These are phyloP conservation scores for Mesoligia furuncula DNA, from an alignment of 2,888 invertebrate species.

Conservation along the genomic window DNA sequence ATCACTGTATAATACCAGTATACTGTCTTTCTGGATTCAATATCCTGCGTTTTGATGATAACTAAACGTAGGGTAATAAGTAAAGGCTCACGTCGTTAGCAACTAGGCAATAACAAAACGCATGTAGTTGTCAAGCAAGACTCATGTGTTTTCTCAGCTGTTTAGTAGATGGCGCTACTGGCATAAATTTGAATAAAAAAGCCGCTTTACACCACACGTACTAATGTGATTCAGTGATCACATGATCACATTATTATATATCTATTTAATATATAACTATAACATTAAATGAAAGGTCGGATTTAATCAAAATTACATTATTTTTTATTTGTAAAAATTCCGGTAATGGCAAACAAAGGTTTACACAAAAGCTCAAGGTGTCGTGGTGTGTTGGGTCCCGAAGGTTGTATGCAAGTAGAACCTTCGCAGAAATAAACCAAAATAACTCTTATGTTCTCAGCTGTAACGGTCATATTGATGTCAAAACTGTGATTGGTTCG, in stretches of 20 bases:
- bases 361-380: conserved; percentile 32
- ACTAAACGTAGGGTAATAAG: not conserved
- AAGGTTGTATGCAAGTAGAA: conserved; percentile 58
- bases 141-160: not conserved
- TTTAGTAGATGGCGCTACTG: conserved; percentile 48
- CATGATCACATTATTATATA: too few species aligned
- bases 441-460: conserved; percentile 37
- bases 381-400: conserved; percentile 16
- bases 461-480: conserved; percentile 8
- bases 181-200: conserved; percentile 6
- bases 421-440: conserved; percentile 43
- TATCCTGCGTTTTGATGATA: too few species aligned
- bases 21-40: not conserved
- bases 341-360: conserved; percentile 1
- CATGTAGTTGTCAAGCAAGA: conserved; percentile 2
- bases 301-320: not conserved
- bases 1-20: not conserved
- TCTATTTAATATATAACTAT: not conserved
- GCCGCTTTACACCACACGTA: conserved; percentile 9
- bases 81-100: not conserved
- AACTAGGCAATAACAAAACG: conserved; percentile 39
- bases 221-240: not conserved
- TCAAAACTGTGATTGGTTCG: conserved; percentile 18
- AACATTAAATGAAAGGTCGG: not conserved
- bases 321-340: not conserved